Base-by-base conservation (phyloP, 2,888 invertebrate species). In the Balanococcus diminutus region DNA sequence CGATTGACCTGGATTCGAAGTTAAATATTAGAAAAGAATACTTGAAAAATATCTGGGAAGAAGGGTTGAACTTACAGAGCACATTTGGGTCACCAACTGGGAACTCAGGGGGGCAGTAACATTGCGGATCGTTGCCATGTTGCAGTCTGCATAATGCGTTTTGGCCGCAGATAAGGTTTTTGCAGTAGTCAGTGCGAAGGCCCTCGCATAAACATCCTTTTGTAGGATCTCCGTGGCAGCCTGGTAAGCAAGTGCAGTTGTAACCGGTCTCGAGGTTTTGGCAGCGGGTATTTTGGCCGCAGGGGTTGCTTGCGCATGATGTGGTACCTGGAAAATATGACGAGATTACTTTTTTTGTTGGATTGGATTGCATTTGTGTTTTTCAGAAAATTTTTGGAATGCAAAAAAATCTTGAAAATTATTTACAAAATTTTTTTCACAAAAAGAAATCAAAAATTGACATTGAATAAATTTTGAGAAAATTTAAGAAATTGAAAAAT, bases 41-140 rank as follows among this genome's bases (percentile, higher is more conserved):
- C 8, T 36, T 36, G 36, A 36, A 36, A 8, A n/a, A 36, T 3
- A 36, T 36, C 4, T 36, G 3, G 36, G 36, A 5, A 36, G 4
- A 36, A 46, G 25, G 16, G 25, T 67, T 31, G 9, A 16, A 22
- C 95, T 93, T 91, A 96, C 96, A 96, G 92, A 95, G 94, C 88
- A 94, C 93, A 89, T 94, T 93, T 28, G 96, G 95, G 92, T 97
- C 95, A 86, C 96, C 97, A 87, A 93, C 92, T 81, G 96, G 96
- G 90, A 92, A 95, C 89, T 94, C 93, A 46, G 94, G 91, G 82
- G 96, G 96, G 89, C 97, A 97, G 89, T 94, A 95, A 89, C 97
- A 97, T 89, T 95, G 93, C 2, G 89, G 88, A 89, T 93, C 92
- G 87, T 92, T 92, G 72, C 92, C 92, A 87, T 93, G 91, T 81